Conservation (phyloP, 2,888 invertebrate genomes). For the Cerastoderma edule region DNA sequence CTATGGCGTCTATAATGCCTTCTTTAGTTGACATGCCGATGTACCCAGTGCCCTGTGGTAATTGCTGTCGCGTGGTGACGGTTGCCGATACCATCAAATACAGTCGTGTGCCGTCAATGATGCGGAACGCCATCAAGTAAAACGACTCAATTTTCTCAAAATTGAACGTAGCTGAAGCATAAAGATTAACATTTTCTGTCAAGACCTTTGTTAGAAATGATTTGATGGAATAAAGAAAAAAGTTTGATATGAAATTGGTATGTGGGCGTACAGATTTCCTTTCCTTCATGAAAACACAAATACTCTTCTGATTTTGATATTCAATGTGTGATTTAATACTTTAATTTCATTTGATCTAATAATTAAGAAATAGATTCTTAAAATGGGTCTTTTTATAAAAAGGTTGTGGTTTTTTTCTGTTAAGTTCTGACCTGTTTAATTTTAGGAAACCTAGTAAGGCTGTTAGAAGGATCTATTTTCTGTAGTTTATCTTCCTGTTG, state of each 20-base stretch:
- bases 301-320: no score
- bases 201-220: conserved; percentile 1
- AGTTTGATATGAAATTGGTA: conserved; percentile 16
- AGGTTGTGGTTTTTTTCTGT: no score
- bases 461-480: no score
- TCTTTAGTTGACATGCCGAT: conserved; percentile 2
- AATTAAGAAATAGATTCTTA: no score
- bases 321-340: no score
- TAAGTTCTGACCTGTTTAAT: no score
- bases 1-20: no score
- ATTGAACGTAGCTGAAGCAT: conserved; percentile 18
- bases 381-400: no score
- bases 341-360: no score
- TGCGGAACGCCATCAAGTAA: conserved; percentile 37
- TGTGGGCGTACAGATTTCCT: conserved; percentile 23
- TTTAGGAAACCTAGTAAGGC: no score
- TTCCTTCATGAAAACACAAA: no score
- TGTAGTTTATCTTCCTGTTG: no score
- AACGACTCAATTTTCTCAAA: conserved; percentile 53
- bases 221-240: not conserved
- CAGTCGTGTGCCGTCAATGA: conserved; percentile 56
- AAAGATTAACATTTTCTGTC: not conserved
- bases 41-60: conserved; percentile 43
- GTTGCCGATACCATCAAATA: conserved; percentile 37
- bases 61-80: conserved; percentile 43